Percentiles rank a stretch among this genome's conserved stretches.
Conservation (phyloP, 1,140 invertebrate species). For the Mizuhopecten yessoensis region DNA sequence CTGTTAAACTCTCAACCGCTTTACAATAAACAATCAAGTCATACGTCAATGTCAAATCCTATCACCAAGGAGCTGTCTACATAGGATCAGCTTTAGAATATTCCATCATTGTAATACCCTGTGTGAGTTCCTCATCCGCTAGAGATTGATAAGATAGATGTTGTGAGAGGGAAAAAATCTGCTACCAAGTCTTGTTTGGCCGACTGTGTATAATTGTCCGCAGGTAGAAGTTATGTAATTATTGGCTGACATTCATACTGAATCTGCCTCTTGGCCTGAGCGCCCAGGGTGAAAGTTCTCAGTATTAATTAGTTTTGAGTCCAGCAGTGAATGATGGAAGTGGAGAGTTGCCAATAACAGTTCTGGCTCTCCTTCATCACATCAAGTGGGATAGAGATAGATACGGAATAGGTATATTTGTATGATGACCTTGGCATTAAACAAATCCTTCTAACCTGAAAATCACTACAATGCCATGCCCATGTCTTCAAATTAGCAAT, state of each 20-base stretch:
- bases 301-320: conserved; percentile 24
- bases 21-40: no score
- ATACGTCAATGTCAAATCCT: not conserved
- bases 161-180: not conserved
- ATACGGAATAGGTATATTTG: not conserved
- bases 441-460: no score
- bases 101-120: not conserved
- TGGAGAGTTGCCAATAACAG: not conserved
- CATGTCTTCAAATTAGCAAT: no score
- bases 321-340: not conserved
- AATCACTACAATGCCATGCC: no score
- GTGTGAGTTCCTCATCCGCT: not conserved
- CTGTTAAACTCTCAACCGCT: no score
- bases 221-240: conserved; percentile 13
- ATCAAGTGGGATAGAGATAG: no score
- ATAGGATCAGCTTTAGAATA: not conserved
- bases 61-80: not conserved
- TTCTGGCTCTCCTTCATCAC: not conserved
- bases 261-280: not conserved
- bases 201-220: not conserved
- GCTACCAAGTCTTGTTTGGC: not conserved
- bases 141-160: not conserved
- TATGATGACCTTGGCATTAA: not conserved
- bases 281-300: not conserved
- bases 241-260: not conserved